Base-by-base conservation (phyloP, 2,888 invertebrate genomes). In the Palloptera scutellata region DNA sequence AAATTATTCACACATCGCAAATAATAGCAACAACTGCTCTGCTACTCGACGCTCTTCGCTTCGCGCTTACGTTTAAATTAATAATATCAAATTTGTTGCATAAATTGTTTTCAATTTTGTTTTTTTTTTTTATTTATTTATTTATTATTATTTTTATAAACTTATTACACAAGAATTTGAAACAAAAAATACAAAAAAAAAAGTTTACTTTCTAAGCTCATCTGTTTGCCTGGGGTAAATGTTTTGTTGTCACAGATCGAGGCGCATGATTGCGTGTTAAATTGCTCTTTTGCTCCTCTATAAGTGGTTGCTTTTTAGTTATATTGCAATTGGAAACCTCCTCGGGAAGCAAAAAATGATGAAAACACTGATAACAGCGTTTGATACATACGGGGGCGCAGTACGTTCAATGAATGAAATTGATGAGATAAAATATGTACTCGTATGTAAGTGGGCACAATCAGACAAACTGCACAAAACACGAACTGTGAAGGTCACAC, bases 241-340 rank as follows among this genome's bases (percentile, higher is more conserved):
- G 48, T 63, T 65, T 67, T 67, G 70, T 70, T 70, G 70, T 70
- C 70, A 70, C 67, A 66, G 67, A 65, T 61, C 67, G 43, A 30
- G 59, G 8, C 60, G 12, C 40, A 40, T 52, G 65, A 62, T 61
- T 61, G 57, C 64, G 64, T 43, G 41, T 53, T 51, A 48, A 13
- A 3, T 30, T 40, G 57, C 6, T 30, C 9, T 40, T 40, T 12
- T 40, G 10, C 13, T 15, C 55, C 53, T 1, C 48, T 10, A 11
- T 15, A 48, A 13, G 2, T 30, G 51, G 52, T 51, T 48, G 61
- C 30, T 61, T 19, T 20, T 30, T 30, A 4, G 30, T 30, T n/a
- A n/a, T n/a, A n/a, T n/a, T 61, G 59, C 51, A n/a, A 20, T 20
- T 48, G 8, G 48, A 48, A 48, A 48, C 48, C 15, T 13, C 12